Percentiles rank a stretch among this genome's conserved stretches.
These are phyloP conservation scores for Hemistola chrysoprasaria DNA, from an alignment of 2,888 invertebrate species.

Conservation along the genomic window DNA sequence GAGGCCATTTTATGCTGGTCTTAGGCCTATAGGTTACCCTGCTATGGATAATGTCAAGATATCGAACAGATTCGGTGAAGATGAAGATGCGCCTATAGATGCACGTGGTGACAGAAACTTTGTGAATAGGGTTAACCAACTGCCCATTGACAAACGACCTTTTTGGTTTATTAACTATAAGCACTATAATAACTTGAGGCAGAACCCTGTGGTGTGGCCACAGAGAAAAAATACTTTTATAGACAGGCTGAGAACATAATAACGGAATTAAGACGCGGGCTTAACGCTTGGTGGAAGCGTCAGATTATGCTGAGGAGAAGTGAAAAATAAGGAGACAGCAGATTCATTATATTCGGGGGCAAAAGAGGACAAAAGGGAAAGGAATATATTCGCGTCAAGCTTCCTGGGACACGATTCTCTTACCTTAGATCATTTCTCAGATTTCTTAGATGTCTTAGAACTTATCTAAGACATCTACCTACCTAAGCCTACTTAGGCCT, in stretches of 20 bases:
- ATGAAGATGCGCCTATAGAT: conserved; percentile 77
- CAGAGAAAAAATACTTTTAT: conserved; percentile 49
- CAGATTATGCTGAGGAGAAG: no score
- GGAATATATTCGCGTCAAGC: no score
- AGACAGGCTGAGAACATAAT: conserved; percentile 16
- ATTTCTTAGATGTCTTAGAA: no score
- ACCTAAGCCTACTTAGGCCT: no score
- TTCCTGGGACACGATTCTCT: no score
- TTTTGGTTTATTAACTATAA: conserved; percentile 86
- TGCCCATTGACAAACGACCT: conserved; percentile 84
- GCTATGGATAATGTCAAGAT: conserved; percentile 61
- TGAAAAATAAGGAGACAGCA: no score
- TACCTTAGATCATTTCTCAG: no score
- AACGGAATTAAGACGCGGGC: no score
- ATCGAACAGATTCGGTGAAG: conserved; percentile 78
- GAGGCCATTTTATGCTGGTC: conserved; percentile 85
- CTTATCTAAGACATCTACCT: no score
- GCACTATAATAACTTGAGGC: conserved; percentile 81
- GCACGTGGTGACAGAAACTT: conserved; percentile 81
- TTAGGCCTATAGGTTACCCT: conserved; percentile 83
- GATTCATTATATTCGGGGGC: no score
- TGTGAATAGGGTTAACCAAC: conserved; percentile 78
- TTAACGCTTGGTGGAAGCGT: no score
- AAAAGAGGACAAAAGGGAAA: no score
- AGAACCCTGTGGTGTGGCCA: conserved; percentile 54